These are phyloP conservation scores for Morone saxatilis DNA, from an alignment of 2,113 vertebrate species.

Conservation along the genomic window DNA sequence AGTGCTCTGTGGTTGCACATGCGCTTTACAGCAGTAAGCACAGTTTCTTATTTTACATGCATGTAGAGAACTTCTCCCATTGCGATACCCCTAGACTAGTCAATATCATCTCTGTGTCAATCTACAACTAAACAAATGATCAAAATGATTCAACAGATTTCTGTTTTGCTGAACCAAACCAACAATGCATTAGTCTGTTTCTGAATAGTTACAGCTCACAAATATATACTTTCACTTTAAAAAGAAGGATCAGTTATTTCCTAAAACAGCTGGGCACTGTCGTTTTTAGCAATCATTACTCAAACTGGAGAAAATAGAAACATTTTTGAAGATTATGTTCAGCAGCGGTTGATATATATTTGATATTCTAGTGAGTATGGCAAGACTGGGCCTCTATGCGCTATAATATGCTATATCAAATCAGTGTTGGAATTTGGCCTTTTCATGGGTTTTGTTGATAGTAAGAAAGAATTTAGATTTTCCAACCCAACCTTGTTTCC, in stretches of 20 bases:
- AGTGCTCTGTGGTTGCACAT: too few species aligned
- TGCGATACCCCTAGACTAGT: too few species aligned
- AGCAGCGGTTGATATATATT: not conserved
- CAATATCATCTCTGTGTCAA: too few species aligned
- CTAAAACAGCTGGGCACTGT: not conserved
- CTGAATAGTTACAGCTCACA: not conserved
- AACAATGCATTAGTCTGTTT: not conserved
- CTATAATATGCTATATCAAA: too few species aligned
- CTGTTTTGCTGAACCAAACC: not conserved
- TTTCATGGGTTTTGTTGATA: not conserved
- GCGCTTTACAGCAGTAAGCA: too few species aligned
- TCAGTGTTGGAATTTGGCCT: not conserved
- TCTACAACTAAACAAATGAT: too few species aligned
- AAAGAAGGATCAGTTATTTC: not conserved
- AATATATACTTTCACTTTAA: not conserved
- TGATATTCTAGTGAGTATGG: not conserved
- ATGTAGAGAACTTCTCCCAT: too few species aligned
- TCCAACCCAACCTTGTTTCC: not conserved
- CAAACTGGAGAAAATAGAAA: not conserved
- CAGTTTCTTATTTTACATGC: too few species aligned
- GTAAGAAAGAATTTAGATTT: not conserved
- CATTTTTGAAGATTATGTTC: not conserved
- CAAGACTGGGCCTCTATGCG: too few species aligned
- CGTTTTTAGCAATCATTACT: too few species aligned
- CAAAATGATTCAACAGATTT: too few species aligned